Evolutionary conservation across 53 echinoderm and acorn worm genomes (phyloP), one percentile per base, ranked within the genome.

Genomic region (Actinopyga echinites): DNA sequence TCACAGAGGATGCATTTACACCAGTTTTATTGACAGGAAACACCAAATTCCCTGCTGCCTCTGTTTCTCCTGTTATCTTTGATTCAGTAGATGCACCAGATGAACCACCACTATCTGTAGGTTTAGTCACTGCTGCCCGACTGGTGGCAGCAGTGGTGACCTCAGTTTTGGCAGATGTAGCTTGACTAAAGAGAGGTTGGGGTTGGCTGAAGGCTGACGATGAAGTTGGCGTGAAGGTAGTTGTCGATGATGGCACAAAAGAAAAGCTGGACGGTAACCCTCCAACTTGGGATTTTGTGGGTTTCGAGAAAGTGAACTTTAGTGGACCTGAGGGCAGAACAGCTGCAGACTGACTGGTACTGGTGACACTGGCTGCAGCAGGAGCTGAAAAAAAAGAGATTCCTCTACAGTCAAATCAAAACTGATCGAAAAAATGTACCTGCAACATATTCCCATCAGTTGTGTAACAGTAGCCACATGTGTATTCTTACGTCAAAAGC

Each of bases 1-100:
- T 2, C 3, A 63, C 62, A 8, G 64, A 59, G 22, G 87, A 10
- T 22, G 63, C 12, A n/a, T 57, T 49, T 12, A 36, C 57, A 38
- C 26, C 65, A 64, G 87, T 62, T 64, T 82, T 56, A 64, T 79
- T 31, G 38, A 83, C 64, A 20, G 87, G 59, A 71, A 82, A 61
- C 25, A 34, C 57, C 0, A 75, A 87, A 17, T 61, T 34, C 22
- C 31, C 75, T 1, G 65, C 55, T 21, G 83, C 60, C 33, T 74
- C 25, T 24, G 65, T 61, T 64, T 87, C 82, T 5, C 20, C 83
- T 4, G 67, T 40, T 13, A 65, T 36, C 35, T 79, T 55, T 45
- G 57, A 68, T 28, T 42, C 45, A 53, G 57, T 28, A 38, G 30
- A 44, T 19, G 69, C 40, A 19, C 73, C 40, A 71, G 54, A 23